A percentile compares a stretch with the other conserved stretches of the same genome.
These are phyloP conservation scores for Dasyornis broadbenti DNA, from an alignment of 2,113 vertebrate genomes.

Conservation along the genomic window DNA sequence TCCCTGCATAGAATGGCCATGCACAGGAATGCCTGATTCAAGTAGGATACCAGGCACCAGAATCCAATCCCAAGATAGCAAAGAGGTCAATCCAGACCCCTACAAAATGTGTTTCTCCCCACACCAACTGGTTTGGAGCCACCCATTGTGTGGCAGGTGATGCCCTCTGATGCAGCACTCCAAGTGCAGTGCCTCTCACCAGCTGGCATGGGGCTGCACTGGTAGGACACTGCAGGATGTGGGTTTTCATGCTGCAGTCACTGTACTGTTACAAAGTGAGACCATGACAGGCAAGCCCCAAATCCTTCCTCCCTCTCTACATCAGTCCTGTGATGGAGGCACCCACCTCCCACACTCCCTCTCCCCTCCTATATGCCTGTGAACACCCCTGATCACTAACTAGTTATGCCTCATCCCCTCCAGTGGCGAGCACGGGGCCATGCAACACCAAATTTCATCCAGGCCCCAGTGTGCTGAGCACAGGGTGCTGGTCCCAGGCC, in stretches of 20 bases:
- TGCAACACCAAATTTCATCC: neutral
- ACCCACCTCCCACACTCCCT: neutral
- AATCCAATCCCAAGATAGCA: neutral
- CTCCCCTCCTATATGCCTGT: neutral
- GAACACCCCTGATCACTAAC: neutral
- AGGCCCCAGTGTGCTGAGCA: neutral
- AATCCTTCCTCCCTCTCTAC: neutral
- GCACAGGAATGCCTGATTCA: neutral
- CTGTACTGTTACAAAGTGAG: neutral
- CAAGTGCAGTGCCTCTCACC: neutral
- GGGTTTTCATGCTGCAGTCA: neutral
- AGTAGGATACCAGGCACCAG: neutral
- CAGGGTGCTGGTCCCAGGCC: neutral
- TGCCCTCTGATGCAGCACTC: accelerated
- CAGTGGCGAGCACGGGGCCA: accelerated
- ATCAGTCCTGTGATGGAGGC: neutral
- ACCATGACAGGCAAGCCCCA: neutral
- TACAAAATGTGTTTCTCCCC: neutral
- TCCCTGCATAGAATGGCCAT: neutral
- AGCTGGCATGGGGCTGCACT: neutral
- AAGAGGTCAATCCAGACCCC: neutral
- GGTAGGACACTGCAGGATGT: neutral
- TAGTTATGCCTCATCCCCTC: neutral
- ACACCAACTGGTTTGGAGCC: neutral
- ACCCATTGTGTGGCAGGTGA: neutral